Base-by-base conservation (phyloP, 2,797 vertebrate species). In the Rousettus madagascariensis region DNA sequence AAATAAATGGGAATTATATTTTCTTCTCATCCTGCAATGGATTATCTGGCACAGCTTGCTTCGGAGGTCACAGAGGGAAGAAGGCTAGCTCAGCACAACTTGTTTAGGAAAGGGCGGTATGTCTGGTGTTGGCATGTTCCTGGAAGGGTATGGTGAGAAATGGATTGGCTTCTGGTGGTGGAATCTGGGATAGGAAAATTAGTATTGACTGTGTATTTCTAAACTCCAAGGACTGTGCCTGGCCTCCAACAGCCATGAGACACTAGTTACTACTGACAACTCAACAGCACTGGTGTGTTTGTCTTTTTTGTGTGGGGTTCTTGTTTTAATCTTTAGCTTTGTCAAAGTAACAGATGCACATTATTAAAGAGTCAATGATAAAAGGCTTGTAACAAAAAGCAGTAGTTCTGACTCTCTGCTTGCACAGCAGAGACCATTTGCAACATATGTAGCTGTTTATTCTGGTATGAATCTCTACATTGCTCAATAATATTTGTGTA, bases 261-360 rank as follows among this genome's bases (percentile, higher is more conserved):
- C 33, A 49, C 28, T 55, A 30, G 16, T 53, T 88, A 78, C 65
- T 43, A 43, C 15, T n/a, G 63, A 71, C 68, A 43, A 49, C 30
- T 57, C 69, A 55, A 13, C 38, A 74, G 26, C 46, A 69, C 24
- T 82, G 80, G 17, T 19, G 63, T 71, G 83, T 85, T 83, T 51
- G 71, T 65, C 53, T 55, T 46, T 20, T 86, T 77, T 69, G 51
- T 13, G 41, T 49, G 20, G 41, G 66, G 59, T 82, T 93, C 65
- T 8, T 71, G 51, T 83, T 71, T 78, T 22, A 26, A 65, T 83
- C 33, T 82, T 77, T 13, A 78, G 86, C 28, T 96, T 75, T 86
- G 28, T 69, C 43, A 41, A 26, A 57, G 30, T 69, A 33, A 69
- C 46, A 41, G 26, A 55, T 4, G 5, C n/a, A 26, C 9, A 59